These are phyloP conservation scores for Chelon labrosus DNA, from an alignment of 2,797 vertebrate species.

Conservation along the genomic window DNA sequence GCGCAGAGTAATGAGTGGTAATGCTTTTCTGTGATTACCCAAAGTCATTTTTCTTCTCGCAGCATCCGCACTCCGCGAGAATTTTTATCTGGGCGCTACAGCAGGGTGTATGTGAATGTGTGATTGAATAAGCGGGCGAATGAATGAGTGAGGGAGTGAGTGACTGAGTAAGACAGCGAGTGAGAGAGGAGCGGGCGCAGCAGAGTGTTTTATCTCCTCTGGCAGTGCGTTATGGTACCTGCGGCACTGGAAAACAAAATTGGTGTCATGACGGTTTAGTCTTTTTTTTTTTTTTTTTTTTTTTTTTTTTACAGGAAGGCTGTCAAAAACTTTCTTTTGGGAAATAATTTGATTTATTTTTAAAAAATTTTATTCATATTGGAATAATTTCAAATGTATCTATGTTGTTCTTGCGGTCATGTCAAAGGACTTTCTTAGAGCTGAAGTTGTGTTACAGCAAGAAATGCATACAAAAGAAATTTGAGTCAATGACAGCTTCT, in stretches of 20 bases:
- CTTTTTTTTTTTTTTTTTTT: no score
- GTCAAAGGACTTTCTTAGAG: background rate
- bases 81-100: constrained; percentile 74
- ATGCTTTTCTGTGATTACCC: constrained; percentile 77
- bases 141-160: constrained; percentile 52
- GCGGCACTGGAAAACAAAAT: constrained; percentile 21
- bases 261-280: constrained; percentile 28
- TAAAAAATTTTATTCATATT: constrained; percentile 4
- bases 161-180: constrained; percentile 36
- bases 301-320: no score
- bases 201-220: constrained; percentile 40
- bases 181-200: constrained; percentile 16
- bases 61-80: constrained; percentile 79
- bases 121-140: constrained; percentile 31
- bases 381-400: background rate
- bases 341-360: background rate
- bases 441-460: no score
- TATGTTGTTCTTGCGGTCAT: background rate
- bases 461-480: no score
- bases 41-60: constrained; percentile 81
- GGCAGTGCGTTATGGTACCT: constrained; percentile 34
- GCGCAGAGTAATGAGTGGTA: constrained; percentile 78
- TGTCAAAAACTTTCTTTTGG: constrained; percentile 9
- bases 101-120: constrained; percentile 37
- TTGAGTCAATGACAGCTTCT: no score